Percentiles rank a stretch among this genome's conserved stretches.
phyloP scores from a whole-genome alignment of 1,140 invertebrate genomes.

The Phocides pigmalion region DNA sequence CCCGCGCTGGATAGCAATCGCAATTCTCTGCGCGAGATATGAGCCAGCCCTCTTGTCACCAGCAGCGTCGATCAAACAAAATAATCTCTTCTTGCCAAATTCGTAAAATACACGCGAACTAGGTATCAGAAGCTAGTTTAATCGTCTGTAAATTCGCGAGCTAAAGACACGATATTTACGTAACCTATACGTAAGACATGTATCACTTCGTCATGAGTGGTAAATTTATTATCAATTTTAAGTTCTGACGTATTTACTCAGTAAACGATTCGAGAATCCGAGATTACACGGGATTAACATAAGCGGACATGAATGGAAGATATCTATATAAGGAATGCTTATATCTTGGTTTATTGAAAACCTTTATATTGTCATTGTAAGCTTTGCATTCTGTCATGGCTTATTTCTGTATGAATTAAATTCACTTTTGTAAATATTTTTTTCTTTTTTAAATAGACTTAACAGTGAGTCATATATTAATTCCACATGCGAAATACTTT shows the following conservation, averaged over 20 bases:
- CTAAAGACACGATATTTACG: background rate
- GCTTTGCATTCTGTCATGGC: conserved; percentile 19
- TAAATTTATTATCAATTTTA: conserved; percentile 29
- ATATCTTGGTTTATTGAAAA: conserved; percentile 33
- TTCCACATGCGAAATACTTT: background rate
- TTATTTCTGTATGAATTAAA: conserved; percentile 18
- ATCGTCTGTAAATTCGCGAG: too few relatives aligned
- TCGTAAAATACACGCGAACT: too few relatives aligned
- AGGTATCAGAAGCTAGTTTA: too few relatives aligned
- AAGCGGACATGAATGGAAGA: conserved; percentile 32
- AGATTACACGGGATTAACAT: conserved; percentile 32
- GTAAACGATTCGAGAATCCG: conserved; percentile 23
- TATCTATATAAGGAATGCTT: conserved; percentile 25
- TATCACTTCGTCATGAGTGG: conserved; percentile 16
- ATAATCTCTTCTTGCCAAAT: too few relatives aligned
- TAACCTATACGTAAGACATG: conserved; percentile 13
- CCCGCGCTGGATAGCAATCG: too few relatives aligned
- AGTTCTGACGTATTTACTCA: conserved; percentile 15
- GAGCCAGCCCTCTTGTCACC: too few relatives aligned
- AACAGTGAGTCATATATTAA: background rate
- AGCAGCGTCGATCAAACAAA: too few relatives aligned
- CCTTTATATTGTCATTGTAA: conserved; percentile 25
- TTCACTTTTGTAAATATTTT: too few relatives aligned
- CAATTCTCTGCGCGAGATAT: too few relatives aligned
- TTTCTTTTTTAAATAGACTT: background rate